Conservation (phyloP, 2,113 vertebrate species). For the Lepisosteus osseus region DNA sequence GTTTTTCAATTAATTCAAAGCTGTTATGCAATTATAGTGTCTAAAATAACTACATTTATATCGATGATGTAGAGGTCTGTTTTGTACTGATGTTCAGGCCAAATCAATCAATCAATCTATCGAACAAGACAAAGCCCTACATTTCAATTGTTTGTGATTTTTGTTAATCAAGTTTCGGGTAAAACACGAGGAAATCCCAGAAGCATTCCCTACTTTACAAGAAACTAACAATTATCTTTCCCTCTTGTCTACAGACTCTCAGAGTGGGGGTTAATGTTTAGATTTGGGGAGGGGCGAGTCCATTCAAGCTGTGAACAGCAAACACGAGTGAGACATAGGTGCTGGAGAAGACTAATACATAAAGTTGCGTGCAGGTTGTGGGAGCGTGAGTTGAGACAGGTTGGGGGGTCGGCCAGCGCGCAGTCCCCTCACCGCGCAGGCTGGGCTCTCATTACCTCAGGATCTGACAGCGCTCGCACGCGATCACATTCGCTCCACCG, state of each 20-base stretch:
- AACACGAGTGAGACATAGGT: background rate
- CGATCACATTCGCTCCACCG: conserved; percentile 14
- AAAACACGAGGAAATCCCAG: too few relatives aligned
- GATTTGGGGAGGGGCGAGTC: background rate
- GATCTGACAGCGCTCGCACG: conserved; percentile 19
- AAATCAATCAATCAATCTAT: too few relatives aligned
- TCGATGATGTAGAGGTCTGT: too few relatives aligned
- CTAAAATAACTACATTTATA: too few relatives aligned
- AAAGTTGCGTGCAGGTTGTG: conserved; percentile 13
- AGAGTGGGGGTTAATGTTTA: background rate
- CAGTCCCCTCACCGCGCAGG: background rate
- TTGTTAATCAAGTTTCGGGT: too few relatives aligned
- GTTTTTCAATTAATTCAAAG: too few relatives aligned
- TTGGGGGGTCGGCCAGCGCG: background rate
- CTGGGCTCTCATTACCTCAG: conserved; percentile 23
- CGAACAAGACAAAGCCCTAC: too few relatives aligned
- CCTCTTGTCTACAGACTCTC: background rate
- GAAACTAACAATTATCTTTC: too few relatives aligned
- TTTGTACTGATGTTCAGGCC: too few relatives aligned
- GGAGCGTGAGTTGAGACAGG: background rate
- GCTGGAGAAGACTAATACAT: conserved; percentile 5
- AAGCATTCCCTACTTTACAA: too few relatives aligned
- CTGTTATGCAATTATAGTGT: too few relatives aligned
- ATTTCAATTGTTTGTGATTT: too few relatives aligned
- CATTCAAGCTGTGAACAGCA: background rate